Evolutionary conservation across 2,888 invertebrate genomes (phyloP).

Genomic region (Didymodactylos carnosus): DNA sequence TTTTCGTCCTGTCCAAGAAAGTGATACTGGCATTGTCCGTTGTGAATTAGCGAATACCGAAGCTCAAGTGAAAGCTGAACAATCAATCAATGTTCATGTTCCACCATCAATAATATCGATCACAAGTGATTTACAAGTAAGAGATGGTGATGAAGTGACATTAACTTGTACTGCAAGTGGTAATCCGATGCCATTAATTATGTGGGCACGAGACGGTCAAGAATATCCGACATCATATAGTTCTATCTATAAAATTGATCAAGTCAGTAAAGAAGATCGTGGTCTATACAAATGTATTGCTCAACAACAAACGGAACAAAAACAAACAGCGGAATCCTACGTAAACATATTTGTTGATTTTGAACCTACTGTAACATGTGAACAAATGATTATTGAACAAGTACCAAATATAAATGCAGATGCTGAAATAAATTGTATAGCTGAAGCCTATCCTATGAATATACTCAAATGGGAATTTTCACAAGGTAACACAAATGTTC

Average conservation of each 20-base stretch:
- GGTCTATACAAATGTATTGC: constrained; percentile 11
- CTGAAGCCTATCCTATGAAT: constrained; percentile 12
- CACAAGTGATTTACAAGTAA: constrained; percentile 3
- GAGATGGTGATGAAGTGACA: constrained; percentile 1
- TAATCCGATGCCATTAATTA: constrained; percentile 10
- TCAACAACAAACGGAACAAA: constrained; percentile 4
- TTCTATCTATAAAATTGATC: constrained; percentile 4
- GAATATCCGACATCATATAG: constrained; percentile 9
- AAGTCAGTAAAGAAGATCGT: constrained; percentile 10
- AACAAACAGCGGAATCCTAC: constrained; percentile 7
- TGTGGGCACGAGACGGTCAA: constrained; percentile 10
- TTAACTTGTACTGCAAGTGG: constrained; percentile 8
- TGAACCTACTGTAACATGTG: constrained; percentile 8
- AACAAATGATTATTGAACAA: constrained; percentile 7
- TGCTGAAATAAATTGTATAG: constrained; percentile 11
- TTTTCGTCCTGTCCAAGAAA: constrained; percentile 12
- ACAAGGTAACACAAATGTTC: constrained; percentile 10
- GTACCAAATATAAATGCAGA: constrained; percentile 13
- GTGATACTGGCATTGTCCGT: constrained; percentile 7
- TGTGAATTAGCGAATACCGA: constrained; percentile 14
- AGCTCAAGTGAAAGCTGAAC: constrained; percentile 4
- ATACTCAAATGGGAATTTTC: constrained; percentile 9
- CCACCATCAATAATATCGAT: constrained; percentile 9
- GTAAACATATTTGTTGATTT: constrained; percentile 11
- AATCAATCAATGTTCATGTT: constrained; percentile 1